A percentile compares a stretch with the other conserved stretches of the same genome.
Evolutionary conservation across 2,113 vertebrate species (phyloP).

Genomic region (Marmota flaviventris): DNA sequence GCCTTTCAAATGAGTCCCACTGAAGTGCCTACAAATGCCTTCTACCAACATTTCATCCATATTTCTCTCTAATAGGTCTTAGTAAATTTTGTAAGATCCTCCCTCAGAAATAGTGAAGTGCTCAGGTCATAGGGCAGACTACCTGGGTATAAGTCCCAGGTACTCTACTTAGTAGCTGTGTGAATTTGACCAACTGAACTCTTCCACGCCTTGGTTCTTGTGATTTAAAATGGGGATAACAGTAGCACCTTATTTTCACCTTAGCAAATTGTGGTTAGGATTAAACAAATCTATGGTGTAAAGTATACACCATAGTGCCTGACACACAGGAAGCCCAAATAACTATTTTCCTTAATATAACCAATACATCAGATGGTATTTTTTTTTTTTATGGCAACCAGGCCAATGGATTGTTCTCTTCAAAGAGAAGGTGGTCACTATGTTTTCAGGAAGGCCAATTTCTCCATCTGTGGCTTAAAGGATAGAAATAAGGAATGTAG

Average conservation of each 20-base stretch:
- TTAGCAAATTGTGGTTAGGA: background rate
- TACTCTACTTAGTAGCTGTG: background rate
- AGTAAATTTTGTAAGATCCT: constrained; percentile 6
- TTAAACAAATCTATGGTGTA: background rate
- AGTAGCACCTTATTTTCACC: background rate
- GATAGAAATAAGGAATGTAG: background rate
- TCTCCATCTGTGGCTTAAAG: background rate
- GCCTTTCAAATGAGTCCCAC: constrained; percentile 46
- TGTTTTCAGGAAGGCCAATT: background rate
- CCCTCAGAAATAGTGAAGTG: background rate
- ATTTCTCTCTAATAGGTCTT: constrained; percentile 2
- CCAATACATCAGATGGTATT: background rate
- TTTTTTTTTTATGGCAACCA: background rate
- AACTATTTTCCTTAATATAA: background rate
- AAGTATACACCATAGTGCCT: background rate
- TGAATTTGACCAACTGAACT: background rate
- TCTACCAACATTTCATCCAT: background rate
- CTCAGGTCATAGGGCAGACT: background rate
- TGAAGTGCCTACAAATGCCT: background rate
- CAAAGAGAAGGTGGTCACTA: background rate
- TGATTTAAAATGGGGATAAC: background rate
- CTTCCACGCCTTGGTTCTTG: background rate
- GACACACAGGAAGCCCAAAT: background rate
- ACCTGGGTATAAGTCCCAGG: background rate
- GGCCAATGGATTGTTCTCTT: background rate